These are phyloP conservation scores for Thinocorus orbignyianus DNA, from an alignment of 2,113 vertebrate species.

Conservation along the genomic window DNA sequence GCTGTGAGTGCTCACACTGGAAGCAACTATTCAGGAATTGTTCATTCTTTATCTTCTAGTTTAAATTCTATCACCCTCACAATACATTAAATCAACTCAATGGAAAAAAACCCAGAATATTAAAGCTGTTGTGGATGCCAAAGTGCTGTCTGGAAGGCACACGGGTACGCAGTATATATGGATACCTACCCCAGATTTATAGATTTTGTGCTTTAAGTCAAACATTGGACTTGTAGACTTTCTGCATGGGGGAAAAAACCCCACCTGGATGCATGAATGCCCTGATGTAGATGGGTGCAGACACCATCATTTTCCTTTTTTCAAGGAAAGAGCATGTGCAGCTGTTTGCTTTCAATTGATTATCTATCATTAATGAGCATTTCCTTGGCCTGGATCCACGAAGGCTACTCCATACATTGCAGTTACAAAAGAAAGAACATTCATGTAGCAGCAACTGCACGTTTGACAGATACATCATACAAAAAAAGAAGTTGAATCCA, in stretches of 20 bases:
- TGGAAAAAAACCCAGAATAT: neutral
- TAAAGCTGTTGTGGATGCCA: constrained; percentile 2
- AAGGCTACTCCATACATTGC: neutral
- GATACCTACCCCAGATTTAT: neutral
- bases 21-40: neutral
- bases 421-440: neutral
- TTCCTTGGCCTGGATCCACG: neutral
- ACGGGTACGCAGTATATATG: neutral
- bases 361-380: neutral
- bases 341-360: neutral
- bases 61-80: neutral
- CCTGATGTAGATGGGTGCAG: neutral
- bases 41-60: neutral
- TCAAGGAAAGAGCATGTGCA: neutral
- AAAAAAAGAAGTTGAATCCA: neutral
- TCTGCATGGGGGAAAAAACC: neutral
- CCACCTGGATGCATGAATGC: neutral
- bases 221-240: neutral
- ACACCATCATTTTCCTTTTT: neutral
- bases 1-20: neutral
- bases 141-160: neutral
- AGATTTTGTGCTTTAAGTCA: neutral
- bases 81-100: neutral
- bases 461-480: neutral
- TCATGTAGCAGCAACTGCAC: neutral